Evolutionary conservation across 2,797 vertebrate species (phyloP).

Genomic region (Falco rusticolus): DNA sequence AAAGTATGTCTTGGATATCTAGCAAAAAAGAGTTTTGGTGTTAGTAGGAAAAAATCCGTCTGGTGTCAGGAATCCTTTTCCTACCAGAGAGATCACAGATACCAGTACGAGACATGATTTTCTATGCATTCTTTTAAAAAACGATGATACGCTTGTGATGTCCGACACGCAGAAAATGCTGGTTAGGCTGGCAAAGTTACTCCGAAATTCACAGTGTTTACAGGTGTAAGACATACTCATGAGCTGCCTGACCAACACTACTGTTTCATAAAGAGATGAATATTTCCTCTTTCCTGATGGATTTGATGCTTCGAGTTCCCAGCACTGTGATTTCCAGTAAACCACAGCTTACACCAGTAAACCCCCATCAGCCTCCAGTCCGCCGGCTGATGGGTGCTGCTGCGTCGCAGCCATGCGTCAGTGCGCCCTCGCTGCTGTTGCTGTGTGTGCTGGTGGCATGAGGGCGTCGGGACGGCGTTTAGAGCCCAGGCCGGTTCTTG

Average conservation of each 20-base stretch:
- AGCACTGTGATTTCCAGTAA: not conserved
- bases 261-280: not conserved
- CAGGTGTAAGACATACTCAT: not conserved
- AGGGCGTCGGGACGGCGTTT: fast-evolving
- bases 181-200: not conserved
- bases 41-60: not conserved
- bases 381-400: fast-evolving
- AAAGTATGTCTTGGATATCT: not conserved
- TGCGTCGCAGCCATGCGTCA: fast-evolving
- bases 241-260: not conserved
- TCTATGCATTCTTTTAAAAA: not conserved
- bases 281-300: fast-evolving
- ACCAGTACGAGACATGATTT: not conserved
- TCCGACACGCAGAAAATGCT: not conserved
- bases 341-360: too few relatives aligned
- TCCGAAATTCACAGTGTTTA: not conserved
- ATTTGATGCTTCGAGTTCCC: not conserved
- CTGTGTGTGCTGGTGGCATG: not conserved
- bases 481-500: not conserved
- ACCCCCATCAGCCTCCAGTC: not conserved
- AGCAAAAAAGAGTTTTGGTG: not conserved
- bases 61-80: not conserved
- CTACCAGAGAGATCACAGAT: not conserved
- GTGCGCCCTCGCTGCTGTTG: not conserved
- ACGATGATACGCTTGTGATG: not conserved